Evolutionary conservation across 2,113 vertebrate species (phyloP), one percentile per base, ranked within the genome.

Genomic region (Tor tambroides): DNA sequence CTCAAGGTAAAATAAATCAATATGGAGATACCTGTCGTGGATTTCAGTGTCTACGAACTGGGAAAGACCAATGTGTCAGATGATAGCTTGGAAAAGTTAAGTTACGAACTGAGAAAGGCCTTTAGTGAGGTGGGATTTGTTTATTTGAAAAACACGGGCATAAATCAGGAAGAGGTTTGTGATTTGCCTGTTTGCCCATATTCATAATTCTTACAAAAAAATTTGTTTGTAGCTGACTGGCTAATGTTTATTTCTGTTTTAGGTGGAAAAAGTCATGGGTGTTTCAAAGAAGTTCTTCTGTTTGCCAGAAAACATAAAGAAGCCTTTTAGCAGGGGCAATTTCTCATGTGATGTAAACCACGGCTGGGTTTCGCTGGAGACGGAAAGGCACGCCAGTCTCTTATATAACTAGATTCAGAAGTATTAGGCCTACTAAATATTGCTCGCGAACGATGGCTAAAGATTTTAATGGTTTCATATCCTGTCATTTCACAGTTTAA

Each of bases 11-110:
- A 32, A 32, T 32, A 32, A 32, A 32, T 32, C 2, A 87, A 63
- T 10, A 95, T 95, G 95, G 77, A 6, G 46, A 94, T 96, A n/a
- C 93, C 94, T 0, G 91, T 95, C 6, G 80, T 96, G 77, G 95
- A 96, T 7, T 95, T 95, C 4, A 74, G 81, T 15, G 86, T 76
- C 0, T 93, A 69, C 88, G 87, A 84, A 51, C 90, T 94, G 8
- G 85, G 7, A 3, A 54, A 77, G 63, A 15, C 30, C 0, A 14
- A 91, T 54, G 85, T 88, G 0, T 5, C 49, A 0, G 86, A 69
- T 2, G 63, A 92, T 9, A 83, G 89, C 5, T 35, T 94, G 67
- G 65, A 74, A 0, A 1, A 4, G 0, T 4, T 96, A 26, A 77
- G 88, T 76, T 1, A 56, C 23, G 82, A 93, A 80, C 17, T 95